These are phyloP conservation scores for Tachypleus tridentatus DNA, from an alignment of 1,140 invertebrate genomes.

Conservation along the genomic window DNA sequence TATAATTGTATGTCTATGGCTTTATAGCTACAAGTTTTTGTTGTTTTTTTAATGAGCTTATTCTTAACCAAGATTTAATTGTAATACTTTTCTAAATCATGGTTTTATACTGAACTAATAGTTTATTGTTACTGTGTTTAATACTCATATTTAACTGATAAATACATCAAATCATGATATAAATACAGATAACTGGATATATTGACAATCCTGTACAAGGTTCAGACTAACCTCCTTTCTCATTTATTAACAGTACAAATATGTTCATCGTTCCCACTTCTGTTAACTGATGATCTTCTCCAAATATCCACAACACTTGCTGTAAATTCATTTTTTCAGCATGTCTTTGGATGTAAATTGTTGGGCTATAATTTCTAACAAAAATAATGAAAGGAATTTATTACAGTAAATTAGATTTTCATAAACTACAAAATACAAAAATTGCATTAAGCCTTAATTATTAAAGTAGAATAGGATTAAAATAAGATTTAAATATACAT, in stretches of 20 bases:
- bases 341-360: slow-evolving; percentile 46
- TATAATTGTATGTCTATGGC: slow-evolving; percentile 1
- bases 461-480: too few relatives aligned
- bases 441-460: too few relatives aligned
- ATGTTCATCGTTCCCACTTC: slow-evolving; percentile 99
- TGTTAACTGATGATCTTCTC: slow-evolving; percentile 83
- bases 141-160: too few relatives aligned
- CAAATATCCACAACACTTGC: slow-evolving; percentile 95
- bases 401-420: too few relatives aligned
- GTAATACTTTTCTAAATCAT: too few relatives aligned
- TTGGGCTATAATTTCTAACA: slow-evolving; percentile 44
- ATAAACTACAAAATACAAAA: too few relatives aligned
- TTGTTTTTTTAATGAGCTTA: too few relatives aligned
- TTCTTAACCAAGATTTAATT: too few relatives aligned
- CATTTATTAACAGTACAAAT: slow-evolving; percentile 77
- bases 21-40: neutral
- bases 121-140: too few relatives aligned
- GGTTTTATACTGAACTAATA: too few relatives aligned
- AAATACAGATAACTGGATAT: too few relatives aligned
- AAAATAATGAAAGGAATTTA: neutral
- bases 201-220: neutral
- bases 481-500: slow-evolving; percentile 1
- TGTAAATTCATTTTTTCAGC: slow-evolving; percentile 71
- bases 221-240: slow-evolving; percentile 58
- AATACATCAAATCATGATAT: too few relatives aligned